A percentile compares a stretch with the other conserved stretches of the same genome.
phyloP scores from a whole-genome alignment of 2,888 invertebrate species.

The Drosophila mayaguana region DNA sequence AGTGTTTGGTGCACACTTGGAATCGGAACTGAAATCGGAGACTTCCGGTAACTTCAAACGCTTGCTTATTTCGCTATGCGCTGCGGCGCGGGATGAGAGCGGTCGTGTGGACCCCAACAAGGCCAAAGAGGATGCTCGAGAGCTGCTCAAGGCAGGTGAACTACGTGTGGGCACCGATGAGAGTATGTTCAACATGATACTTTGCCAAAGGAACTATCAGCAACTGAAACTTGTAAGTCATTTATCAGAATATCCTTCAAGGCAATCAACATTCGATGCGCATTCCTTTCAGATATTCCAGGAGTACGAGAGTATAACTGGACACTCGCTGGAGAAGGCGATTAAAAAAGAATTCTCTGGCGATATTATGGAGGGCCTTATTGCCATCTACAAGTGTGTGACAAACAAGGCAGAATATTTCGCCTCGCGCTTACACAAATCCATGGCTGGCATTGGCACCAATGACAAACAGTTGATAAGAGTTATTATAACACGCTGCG shows the following conservation, averaged over 20 bases:
- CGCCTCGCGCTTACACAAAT: conserved; percentile 93
- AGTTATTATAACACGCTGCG: conserved; percentile 92
- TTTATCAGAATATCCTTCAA: neutral
- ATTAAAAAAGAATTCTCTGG: conserved; percentile 94
- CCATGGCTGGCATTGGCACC: conserved; percentile 96
- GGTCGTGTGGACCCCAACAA: conserved; percentile 89
- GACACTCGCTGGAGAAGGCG: conserved; percentile 92
- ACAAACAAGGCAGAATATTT: conserved; percentile 93
- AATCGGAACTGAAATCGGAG: conserved; percentile 93
- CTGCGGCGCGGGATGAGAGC: conserved; percentile 90
- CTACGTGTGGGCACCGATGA: conserved; percentile 92
- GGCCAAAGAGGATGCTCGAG: conserved; percentile 93
- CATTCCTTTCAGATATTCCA: conserved; percentile 80
- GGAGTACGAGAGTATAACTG: conserved; percentile 88
- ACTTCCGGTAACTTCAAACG: conserved; percentile 97
- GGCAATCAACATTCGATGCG: neutral
- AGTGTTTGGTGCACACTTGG: conserved; percentile 93
- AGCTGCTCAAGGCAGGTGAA: conserved; percentile 91
- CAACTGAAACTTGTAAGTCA: conserved; percentile 86
- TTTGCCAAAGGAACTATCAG: conserved; percentile 91
- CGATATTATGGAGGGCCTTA: conserved; percentile 91
- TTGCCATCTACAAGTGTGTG: conserved; percentile 93
- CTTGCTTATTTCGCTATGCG: conserved; percentile 93
- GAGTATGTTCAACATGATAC: conserved; percentile 92
- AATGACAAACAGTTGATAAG: conserved; percentile 94